Evolutionary conservation across 2,113 vertebrate species (phyloP), one percentile per base, ranked within the genome.

Genomic region (Microtus richardsoni): DNA sequence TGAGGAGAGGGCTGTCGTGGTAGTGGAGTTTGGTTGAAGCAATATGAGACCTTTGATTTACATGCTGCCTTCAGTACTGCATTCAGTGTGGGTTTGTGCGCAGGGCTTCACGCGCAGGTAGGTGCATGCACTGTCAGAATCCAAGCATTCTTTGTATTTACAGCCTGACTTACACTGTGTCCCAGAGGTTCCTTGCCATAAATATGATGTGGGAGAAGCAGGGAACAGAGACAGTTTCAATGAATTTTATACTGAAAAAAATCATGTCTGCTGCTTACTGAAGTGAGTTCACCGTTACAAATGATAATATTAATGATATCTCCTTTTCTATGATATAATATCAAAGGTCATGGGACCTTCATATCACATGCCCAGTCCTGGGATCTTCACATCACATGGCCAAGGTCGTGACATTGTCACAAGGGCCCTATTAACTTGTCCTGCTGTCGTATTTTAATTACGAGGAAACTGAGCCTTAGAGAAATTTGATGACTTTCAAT

Each of bases 171-270:
- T 77, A 39, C 79, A 17, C n/a, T 19, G 10, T 8, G 22, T 1
- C 7, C 49, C 66, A 85, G 64, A 90, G 89, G 92, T 3, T n/a
- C 75, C 17, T 47, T 41, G 1, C 64, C 79, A 24, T 80, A 77
- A 92, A 62, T 41, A 58, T n/a, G 54, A 58, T 21, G 70, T 84
- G 39, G 84, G 80, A 54, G 82, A 89, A 95, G 58, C 41, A 95
- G 28, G 30, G 14, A 73, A 14, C 7, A 0, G 28, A 88, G 89
- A 89, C 30, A 77, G 22, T 73, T 85, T 91, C 82, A 82, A 44
- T 78, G 70, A 91, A 80, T 78, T 73, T 82, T 87, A 74, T 26
- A 36, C 36, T 52, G 16, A 92, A 26, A 84, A 64, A 44, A 44
- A 44, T 39, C 80, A 19, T 5, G 41, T 14, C 88, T 78, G 30